Evolutionary conservation across 2,888 invertebrate genomes (phyloP), one percentile per base, ranked within the genome.

Genomic region (Cloeon dipterum): DNA sequence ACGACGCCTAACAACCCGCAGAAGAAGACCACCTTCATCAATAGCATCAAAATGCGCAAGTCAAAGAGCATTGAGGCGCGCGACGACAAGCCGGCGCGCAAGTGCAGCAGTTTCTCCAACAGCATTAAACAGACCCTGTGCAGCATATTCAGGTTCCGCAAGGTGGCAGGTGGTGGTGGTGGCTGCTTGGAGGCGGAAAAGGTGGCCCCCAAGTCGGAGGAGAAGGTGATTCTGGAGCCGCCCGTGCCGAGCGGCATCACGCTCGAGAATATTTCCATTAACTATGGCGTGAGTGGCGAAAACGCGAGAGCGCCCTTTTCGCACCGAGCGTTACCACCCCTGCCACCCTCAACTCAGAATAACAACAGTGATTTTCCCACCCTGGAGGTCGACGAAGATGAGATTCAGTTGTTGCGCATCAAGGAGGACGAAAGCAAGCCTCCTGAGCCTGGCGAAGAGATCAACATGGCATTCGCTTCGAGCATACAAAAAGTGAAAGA

Each of bases 401-500:
- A 37, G 18, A 23, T 18, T 43, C 45, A 18, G 40, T n/a, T 23
- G 25, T n/a, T 23, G 25, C 25, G 8, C 23, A 10, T 39, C 4
- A 44, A 46, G 16, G 42, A 43, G 5, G 35, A 40, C 18, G 33
- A 47, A 58, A 56, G 5, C 53, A 62, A 51, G 48, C 52, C 42
- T 52, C 50, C 4, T 52, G 49, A 25, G 46, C 47, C 17, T 57
- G 57, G 41, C 18, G 63, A 67, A 34, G 65, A 67, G 36, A 60
- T 62, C 1, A 62, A 69, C 29, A 68, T 77, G 58, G 86, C 88
- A 56, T 88, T 88, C 57, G 82, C 86, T 26, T 77, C 82, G 20
- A 88, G 85, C 47, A 83, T 89, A 50, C 81, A 86, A 55, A 82
- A 79, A 66, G 88, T 89, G 37, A 88, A 88, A 67, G 85, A 88